Conservation (phyloP, 1,140 invertebrate genomes). For the Drosophila varians region DNA sequence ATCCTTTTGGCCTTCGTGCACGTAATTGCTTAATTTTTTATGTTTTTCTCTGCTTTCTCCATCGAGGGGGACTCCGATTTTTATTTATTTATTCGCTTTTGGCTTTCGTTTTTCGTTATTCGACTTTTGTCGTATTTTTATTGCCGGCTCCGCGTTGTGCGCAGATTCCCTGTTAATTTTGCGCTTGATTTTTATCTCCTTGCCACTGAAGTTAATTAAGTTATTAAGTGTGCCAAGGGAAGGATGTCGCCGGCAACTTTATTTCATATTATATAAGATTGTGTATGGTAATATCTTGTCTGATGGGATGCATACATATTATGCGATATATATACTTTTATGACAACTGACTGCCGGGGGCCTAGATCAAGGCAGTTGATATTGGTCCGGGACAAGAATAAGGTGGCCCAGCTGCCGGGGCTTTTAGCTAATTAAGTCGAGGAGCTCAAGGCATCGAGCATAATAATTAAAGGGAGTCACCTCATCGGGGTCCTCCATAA, state of each 20-base stretch:
- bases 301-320: slow-evolving; percentile 23
- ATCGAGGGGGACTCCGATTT: slow-evolving; percentile 23
- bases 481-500: slow-evolving; percentile 40
- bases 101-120: slow-evolving; percentile 6
- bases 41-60: slow-evolving; percentile 22
- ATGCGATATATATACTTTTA: slow-evolving; percentile 42
- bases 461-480: slow-evolving; percentile 47
- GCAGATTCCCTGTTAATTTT: slow-evolving; percentile 64
- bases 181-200: slow-evolving; percentile 72
- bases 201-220: slow-evolving; percentile 67
- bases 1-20: slow-evolving; percentile 49
- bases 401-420: slow-evolving; percentile 32
- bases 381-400: slow-evolving; percentile 33
- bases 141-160: slow-evolving; percentile 30
- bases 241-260: slow-evolving; percentile 40
- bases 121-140: slow-evolving; percentile 43
- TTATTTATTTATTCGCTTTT: slow-evolving; percentile 42
- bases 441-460: slow-evolving; percentile 27
- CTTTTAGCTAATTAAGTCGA: slow-evolving; percentile 72
- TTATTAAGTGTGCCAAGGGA: slow-evolving; percentile 68
- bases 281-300: slow-evolving; percentile 29
- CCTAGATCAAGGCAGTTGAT: slow-evolving; percentile 72
- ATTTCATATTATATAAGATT: slow-evolving; percentile 49
- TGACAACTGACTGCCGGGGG: slow-evolving; percentile 39
- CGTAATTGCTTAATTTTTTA: slow-evolving; percentile 78